Conservation (phyloP, 2,113 vertebrate species). For the Hippocampus barbouri region DNA sequence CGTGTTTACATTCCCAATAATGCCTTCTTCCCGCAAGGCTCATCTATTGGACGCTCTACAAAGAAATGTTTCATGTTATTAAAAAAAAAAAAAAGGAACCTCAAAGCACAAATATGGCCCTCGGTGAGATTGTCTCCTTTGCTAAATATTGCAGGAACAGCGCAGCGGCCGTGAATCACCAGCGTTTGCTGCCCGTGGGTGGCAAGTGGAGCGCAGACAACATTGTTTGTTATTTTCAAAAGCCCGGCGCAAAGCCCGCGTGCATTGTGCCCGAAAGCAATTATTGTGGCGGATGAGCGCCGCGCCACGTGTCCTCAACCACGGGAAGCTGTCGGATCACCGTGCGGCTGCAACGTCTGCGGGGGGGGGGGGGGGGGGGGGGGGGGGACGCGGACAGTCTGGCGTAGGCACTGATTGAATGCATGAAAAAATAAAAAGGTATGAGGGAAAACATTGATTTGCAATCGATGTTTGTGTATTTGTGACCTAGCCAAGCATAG, state of each 20-base stretch:
- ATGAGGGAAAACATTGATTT: background rate
- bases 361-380: too few relatives aligned
- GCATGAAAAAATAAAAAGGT: background rate
- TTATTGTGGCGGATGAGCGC: slow-evolving; percentile 18
- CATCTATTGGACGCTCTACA: background rate
- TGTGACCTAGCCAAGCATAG: background rate
- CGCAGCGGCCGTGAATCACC: slow-evolving; percentile 9
- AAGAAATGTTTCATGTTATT: slow-evolving; percentile 9
- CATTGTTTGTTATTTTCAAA: slow-evolving; percentile 32
- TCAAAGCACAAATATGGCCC: slow-evolving; percentile 4
- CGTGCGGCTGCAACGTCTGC: background rate
- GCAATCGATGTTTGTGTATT: background rate
- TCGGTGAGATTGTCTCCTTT: slow-evolving; percentile 12
- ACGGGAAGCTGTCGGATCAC: background rate
- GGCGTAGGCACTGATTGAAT: slow-evolving; percentile 2
- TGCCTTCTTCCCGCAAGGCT: slow-evolving; percentile 1
- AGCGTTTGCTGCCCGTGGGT: slow-evolving; percentile 4
- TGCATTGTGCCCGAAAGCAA: slow-evolving; percentile 12
- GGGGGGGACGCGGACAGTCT: background rate
- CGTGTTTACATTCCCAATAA: slow-evolving; percentile 7
- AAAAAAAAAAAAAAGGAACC: slow-evolving; percentile 7
- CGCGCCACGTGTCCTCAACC: slow-evolving; percentile 7
- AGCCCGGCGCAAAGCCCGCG: background rate
- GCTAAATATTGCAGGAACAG: slow-evolving; percentile 11
- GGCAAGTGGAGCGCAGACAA: background rate